Base-by-base conservation (phyloP, 2,888 invertebrate genomes). In the Psylliodes chrysocephalus region DNA sequence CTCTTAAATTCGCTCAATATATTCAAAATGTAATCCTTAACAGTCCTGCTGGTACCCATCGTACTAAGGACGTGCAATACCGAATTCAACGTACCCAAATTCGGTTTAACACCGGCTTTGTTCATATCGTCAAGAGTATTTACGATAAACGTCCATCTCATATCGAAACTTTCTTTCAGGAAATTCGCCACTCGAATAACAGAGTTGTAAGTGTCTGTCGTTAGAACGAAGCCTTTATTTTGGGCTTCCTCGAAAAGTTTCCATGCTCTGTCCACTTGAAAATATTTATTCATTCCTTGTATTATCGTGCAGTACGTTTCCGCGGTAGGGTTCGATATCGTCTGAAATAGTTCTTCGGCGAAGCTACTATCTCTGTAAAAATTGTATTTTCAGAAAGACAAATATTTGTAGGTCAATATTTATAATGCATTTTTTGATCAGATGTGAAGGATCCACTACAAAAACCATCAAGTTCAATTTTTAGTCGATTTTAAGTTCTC, bases 201-300 rank as follows among this genome's bases (percentile, higher is more conserved):
- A 0, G 88, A 78, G 81, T 95, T 95, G 75, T 88, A 95, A 0
- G 91, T 88, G 62, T 85, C 84, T 0, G 88, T 84, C 62, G 89
- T 89, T 15, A 94, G 75, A 6, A 84, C 80, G 1, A 92, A 79
- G 14, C 87, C 86, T 68, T 91, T 90, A 47, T 88, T 85, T 62
- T 84, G 79, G 0, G 91, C 89, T 74, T 93, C 89, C 67, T 89
- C 84, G 15, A 87, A 87, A 4, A 92, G 77, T 3, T 85, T 80
- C 78, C 87, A 87, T 0, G 91, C 91, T 69, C 87, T 82, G 49
- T 91, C 89, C 2, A 88, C 86, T 83, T 90, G 88, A 72, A 84
- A 86, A 81, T 89, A 91, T 81, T 93, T 94, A 1, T 89, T 87
- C 89, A 92, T 91, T 51, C 95, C 96, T 77, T 90, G 89, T 63